Base-by-base conservation (phyloP, 2,888 invertebrate genomes). In the Pycnomerus fuliginosus region DNA sequence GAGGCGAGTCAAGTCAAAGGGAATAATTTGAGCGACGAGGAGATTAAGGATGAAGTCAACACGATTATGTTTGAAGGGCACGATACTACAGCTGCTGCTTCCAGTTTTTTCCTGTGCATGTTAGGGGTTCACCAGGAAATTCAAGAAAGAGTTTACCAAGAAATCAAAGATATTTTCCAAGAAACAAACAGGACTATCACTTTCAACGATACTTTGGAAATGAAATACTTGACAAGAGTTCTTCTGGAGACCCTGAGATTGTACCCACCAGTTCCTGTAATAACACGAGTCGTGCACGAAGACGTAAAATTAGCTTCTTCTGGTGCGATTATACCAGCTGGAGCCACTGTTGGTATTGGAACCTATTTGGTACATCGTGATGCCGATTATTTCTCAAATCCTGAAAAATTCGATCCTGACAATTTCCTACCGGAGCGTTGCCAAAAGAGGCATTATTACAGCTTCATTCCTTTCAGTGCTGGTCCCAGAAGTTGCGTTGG, bases 11-110 rank as follows among this genome's bases (percentile, higher is more conserved):
- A 88, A 64, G 8, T 8, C 4, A 20, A 20, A 20, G 20, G 20
- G 8, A 87, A 84, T 57, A 85, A 85, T 7, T 81, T 76, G 35
- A 83, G 78, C 25, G 88, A 90, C 51, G 78, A 82, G 51, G 89
- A 90, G 72, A 88, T 90, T 50, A 88, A 87, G 69, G 88, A 90
- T 67, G 87, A 90, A 76, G 89, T 89, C 0, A 87, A 89, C 61
- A 90, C 89, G 0, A 90, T 90, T 41, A 90, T 90, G 90, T 90
- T 90, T 66, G 86, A 94, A 80, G 88, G 88, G 2, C 89, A 89
- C 67, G 89, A 89, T 61, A 89, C 89, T 4, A 89, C 88, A 1
- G 85, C 88, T 5, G 88, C 93, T 16, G 92, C 87, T 1, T 87
- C 90, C 52, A 90, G 88, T 67, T 95, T 93, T 78, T 85, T 88